phyloP scores from a whole-genome alignment of 2,113 vertebrate genomes.

The Hemiprocne comata region DNA sequence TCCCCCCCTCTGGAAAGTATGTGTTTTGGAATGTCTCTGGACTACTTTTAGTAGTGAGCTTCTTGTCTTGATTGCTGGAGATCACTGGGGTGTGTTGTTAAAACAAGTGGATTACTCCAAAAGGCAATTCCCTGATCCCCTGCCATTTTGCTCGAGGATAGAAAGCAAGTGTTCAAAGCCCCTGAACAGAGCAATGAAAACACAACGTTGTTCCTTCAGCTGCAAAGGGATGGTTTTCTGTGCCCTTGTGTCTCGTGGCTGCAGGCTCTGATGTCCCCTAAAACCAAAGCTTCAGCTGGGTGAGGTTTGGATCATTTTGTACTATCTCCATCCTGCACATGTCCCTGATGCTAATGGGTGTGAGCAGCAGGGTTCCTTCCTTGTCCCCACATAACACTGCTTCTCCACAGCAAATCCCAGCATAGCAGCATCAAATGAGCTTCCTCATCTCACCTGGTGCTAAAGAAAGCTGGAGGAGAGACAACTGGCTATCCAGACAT shows the following conservation, averaged over 20 bases:
- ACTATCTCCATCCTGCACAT: not conserved
- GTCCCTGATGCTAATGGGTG: not conserved
- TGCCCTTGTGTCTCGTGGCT: rapidly evolving
- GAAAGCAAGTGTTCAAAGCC: not conserved
- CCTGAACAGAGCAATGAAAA: not conserved
- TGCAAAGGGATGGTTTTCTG: not conserved
- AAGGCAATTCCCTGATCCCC: not conserved
- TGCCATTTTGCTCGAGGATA: not conserved
- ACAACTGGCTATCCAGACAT: not conserved
- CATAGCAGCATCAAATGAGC: not conserved
- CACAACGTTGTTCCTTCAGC: rapidly evolving
- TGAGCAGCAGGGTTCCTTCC: not conserved
- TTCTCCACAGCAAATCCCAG: not conserved
- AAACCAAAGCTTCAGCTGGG: not conserved
- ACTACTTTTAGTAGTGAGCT: not conserved
- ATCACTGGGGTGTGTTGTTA: not conserved
- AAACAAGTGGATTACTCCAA: not conserved
- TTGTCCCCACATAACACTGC: rapidly evolving
- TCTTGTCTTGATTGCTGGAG: not conserved
- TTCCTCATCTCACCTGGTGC: not conserved
- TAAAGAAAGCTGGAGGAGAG: not conserved
- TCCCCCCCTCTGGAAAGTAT: not conserved
- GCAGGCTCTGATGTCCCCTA: not conserved
- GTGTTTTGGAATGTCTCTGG: conserved; percentile 20
- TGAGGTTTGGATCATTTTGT: not conserved